A percentile compares a stretch with the other conserved stretches of the same genome.
phyloP scores from a whole-genome alignment of 1,140 invertebrate species.

The Doryteuthis pealeii region DNA sequence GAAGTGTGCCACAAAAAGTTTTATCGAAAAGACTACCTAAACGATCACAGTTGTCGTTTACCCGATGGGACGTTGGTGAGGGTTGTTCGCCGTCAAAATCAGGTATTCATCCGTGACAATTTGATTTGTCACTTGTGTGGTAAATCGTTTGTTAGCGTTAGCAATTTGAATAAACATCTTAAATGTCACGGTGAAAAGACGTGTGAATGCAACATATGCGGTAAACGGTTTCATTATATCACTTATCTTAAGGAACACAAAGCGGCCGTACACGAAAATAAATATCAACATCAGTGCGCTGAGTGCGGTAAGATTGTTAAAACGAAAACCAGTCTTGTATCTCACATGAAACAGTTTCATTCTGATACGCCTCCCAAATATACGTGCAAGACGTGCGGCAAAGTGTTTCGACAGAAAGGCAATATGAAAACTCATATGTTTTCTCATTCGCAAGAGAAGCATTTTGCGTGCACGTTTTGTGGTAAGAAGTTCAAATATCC shows the following conservation, averaged over 20 bases:
- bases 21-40: conserved; percentile 34
- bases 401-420: conserved; percentile 61
- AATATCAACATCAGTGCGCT: conserved; percentile 56
- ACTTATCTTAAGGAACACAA: conserved; percentile 61
- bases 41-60: conserved; percentile 39
- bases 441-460: conserved; percentile 52
- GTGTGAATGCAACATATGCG: conserved; percentile 60
- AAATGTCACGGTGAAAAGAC: conserved; percentile 59
- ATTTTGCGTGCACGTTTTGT: conserved; percentile 54
- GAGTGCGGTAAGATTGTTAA: conserved; percentile 61
- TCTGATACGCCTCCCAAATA: conserved; percentile 52
- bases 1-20: conserved; percentile 42
- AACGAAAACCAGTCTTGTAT: conserved; percentile 62
- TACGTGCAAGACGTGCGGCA: conserved; percentile 62
- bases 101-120: conserved; percentile 37
- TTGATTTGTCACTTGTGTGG: conserved; percentile 52
- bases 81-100: conserved; percentile 32
- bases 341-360: conserved; percentile 59
- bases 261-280: conserved; percentile 57
- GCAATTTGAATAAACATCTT: conserved; percentile 59
- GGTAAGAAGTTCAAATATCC: conserved; percentile 57
- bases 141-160: conserved; percentile 47
- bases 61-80: conserved; percentile 35
- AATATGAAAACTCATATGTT: conserved; percentile 60
- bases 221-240: conserved; percentile 62